phyloP scores from a whole-genome alignment of 2,797 vertebrate genomes.

The Anniella stebbinsi region DNA sequence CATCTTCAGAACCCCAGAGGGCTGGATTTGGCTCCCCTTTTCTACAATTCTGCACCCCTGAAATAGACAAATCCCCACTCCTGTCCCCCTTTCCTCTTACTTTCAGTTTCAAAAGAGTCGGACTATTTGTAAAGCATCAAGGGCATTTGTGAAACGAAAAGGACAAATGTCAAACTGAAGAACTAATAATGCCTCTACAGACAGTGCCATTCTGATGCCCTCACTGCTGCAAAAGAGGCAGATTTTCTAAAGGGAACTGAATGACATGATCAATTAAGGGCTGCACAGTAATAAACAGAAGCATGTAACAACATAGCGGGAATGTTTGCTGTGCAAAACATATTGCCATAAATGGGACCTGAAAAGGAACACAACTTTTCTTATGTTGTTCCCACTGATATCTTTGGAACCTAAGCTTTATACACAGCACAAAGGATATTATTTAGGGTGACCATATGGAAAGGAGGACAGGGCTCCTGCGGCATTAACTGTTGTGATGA shows the following conservation, averaged over 20 bases:
- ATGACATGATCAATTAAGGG: slow-evolving; percentile 27
- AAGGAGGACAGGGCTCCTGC: no score
- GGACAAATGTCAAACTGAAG: slow-evolving; percentile 11
- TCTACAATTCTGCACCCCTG: no score
- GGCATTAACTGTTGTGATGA: no score
- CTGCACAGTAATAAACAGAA: slow-evolving; percentile 15
- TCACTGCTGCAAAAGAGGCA: slow-evolving; percentile 10
- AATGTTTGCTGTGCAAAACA: not conserved
- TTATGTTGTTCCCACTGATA: not conserved
- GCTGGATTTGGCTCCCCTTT: no score
- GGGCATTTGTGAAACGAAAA: not conserved
- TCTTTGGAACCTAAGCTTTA: not conserved
- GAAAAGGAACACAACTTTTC: not conserved
- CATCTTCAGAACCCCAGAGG: no score
- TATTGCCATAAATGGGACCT: not conserved
- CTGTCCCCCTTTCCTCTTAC: not conserved
- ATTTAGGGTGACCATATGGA: no score
- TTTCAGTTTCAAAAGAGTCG: not conserved
- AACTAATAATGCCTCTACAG: not conserved
- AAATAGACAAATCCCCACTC: not conserved
- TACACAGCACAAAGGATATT: no score
- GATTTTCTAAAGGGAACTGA: slow-evolving; percentile 23
- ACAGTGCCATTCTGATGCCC: not conserved
- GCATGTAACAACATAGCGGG: not conserved
- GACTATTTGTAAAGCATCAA: not conserved